A percentile compares a stretch with the other conserved stretches of the same genome.
Conservation (phyloP, 2,888 invertebrate species). For the Cyclophora albipunctata region DNA sequence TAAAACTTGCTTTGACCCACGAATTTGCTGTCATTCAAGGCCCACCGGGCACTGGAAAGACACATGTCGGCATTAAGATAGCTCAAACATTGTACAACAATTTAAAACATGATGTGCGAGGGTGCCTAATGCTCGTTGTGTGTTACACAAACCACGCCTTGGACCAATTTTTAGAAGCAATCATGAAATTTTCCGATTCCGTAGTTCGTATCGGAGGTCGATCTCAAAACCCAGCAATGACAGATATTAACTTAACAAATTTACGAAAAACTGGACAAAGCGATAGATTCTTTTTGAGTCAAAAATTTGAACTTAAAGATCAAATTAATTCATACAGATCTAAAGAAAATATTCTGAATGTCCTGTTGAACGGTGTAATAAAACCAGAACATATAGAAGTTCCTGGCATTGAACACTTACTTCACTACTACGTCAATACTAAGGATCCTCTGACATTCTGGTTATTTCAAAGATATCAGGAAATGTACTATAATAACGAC, state of each 20-base stretch:
- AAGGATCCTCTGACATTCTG: conserved; percentile 36
- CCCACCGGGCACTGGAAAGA: conserved; percentile 92
- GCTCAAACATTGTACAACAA: conserved; percentile 79
- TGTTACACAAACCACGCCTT: conserved; percentile 91
- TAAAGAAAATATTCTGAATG: conserved; percentile 21
- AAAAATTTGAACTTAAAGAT: too few relatives aligned
- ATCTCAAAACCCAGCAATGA: conserved; percentile 70
- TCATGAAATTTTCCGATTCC: conserved; percentile 71
- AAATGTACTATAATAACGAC: conserved; percentile 13
- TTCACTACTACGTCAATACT: conserved; percentile 19
- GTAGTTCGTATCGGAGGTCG: conserved; percentile 82
- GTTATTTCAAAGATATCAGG: conserved; percentile 37
- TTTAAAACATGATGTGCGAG: conserved; percentile 18
- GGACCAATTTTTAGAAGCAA: conserved; percentile 87
- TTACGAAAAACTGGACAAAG: conserved; percentile 18
- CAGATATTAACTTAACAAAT: conserved; percentile 43
- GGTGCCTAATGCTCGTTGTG: conserved; percentile 80
- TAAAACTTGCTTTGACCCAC: conserved; percentile 78
- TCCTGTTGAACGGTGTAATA: conserved; percentile 37
- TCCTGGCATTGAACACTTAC: conserved; percentile 22
- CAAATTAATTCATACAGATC: too few relatives aligned
- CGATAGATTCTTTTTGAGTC: too few relatives aligned
- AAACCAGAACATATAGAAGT: conserved; percentile 20
- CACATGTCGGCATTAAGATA: conserved; percentile 84
- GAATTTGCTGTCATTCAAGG: conserved; percentile 88